Evolutionary conservation across 2,888 invertebrate genomes (phyloP).

Genomic region (Apocheima hispidaria): DNA sequence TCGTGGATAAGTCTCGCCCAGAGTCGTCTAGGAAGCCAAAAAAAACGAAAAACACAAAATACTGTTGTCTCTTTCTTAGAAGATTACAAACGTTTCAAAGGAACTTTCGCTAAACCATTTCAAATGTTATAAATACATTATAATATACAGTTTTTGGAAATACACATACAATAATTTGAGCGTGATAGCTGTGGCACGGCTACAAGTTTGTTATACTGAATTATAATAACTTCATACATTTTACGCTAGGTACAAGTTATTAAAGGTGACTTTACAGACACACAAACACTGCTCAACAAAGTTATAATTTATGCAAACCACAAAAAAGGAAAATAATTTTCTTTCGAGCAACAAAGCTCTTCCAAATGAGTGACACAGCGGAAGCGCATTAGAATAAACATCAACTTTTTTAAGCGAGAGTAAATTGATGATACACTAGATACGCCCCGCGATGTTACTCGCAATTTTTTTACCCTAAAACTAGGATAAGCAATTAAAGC

Average conservation of each 20-base stretch:
- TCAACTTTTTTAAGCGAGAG: conserved; percentile 48
- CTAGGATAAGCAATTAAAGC: too few relatives aligned
- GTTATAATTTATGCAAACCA: conserved; percentile 12
- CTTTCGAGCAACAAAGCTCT: conserved; percentile 34
- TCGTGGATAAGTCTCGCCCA: too few relatives aligned
- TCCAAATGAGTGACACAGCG: conserved; percentile 40
- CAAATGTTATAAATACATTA: too few relatives aligned
- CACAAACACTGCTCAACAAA: background rate
- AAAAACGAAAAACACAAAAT: too few relatives aligned
- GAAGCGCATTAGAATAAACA: conserved; percentile 54
- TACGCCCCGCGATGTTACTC: background rate
- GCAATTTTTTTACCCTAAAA: conserved; percentile 37
- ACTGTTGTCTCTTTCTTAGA: too few relatives aligned
- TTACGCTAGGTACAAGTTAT: background rate
- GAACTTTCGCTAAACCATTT: too few relatives aligned
- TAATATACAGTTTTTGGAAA: too few relatives aligned
- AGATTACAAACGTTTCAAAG: too few relatives aligned
- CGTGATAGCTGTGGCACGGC: too few relatives aligned
- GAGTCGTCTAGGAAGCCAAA: too few relatives aligned
- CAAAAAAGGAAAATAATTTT: conserved; percentile 34
- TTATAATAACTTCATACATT: background rate
- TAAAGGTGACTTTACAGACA: conserved; percentile 7
- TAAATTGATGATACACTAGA: conserved; percentile 58
- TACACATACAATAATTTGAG: too few relatives aligned
- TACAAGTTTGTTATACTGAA: background rate